A percentile compares a stretch with the other conserved stretches of the same genome.
Evolutionary conservation across 2,113 vertebrate species (phyloP).

Genomic region (Maccullochella peelii): DNA sequence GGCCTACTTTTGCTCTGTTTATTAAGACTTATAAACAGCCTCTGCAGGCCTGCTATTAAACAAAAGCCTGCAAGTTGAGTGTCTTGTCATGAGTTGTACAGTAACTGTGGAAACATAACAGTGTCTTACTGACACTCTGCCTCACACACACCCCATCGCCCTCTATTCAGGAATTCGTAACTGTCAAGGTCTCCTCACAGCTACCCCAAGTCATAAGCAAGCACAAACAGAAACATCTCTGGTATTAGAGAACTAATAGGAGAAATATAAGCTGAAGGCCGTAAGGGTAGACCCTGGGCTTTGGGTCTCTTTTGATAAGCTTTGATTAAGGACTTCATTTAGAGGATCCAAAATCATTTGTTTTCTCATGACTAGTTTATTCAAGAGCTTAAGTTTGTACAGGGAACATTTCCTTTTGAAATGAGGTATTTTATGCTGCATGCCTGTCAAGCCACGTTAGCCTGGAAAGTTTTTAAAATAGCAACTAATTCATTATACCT

Average conservation of each 20-base stretch:
- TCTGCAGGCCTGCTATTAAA: constrained; percentile 49
- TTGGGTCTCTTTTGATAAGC: background rate
- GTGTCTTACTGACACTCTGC: background rate
- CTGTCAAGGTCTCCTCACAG: background rate
- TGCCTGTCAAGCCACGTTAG: background rate
- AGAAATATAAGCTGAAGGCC: background rate
- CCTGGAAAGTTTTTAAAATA: background rate
- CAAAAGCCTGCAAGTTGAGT: constrained; percentile 64
- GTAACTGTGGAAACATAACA: constrained; percentile 84
- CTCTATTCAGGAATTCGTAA: constrained; percentile 18
- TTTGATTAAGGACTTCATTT: background rate
- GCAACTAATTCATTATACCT: background rate
- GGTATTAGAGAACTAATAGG: constrained; percentile 10
- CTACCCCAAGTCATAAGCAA: background rate
- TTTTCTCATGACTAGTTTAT: background rate
- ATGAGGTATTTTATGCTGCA: background rate
- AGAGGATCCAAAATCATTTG: background rate
- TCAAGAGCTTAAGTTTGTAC: background rate
- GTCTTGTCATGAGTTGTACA: constrained; percentile 51
- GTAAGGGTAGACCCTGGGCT: background rate
- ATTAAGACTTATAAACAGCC: constrained; percentile 63
- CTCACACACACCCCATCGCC: background rate
- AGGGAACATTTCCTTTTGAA: constrained; percentile 1
- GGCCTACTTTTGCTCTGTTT: constrained; percentile 65
- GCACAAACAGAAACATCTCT: background rate